Percentiles rank a stretch among this genome's conserved stretches.
Evolutionary conservation across 2,888 invertebrate species (phyloP).

Genomic region (Drosophila prolongata): DNA sequence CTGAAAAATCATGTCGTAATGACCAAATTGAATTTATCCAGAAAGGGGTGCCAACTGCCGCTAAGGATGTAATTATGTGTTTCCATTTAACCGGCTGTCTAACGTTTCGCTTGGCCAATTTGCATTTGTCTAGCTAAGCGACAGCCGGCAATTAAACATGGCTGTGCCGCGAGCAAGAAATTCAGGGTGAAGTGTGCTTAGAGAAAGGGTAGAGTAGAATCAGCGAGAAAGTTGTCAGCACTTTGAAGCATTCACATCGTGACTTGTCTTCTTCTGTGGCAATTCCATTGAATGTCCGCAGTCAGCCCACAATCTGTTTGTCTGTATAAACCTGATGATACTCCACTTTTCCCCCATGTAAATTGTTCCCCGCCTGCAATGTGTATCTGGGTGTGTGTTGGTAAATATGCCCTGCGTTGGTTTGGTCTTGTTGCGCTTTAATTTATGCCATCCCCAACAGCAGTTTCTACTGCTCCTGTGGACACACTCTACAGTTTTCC

Average conservation of each 20-base stretch:
- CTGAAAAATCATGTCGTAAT: background rate
- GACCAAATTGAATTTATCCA: slow-evolving; percentile 7
- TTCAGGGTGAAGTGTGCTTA: background rate
- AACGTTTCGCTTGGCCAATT: slow-evolving; percentile 35
- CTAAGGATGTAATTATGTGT: slow-evolving; percentile 5
- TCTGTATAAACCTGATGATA: slow-evolving; percentile 29
- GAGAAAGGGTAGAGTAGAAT: background rate
- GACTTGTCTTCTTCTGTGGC: slow-evolving; percentile 29
- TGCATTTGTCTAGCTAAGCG: slow-evolving; percentile 38
- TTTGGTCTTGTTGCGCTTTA: slow-evolving; percentile 54
- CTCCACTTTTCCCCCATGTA: slow-evolving; percentile 10
- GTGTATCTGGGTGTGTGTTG: slow-evolving; percentile 2
- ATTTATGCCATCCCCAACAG: slow-evolving; percentile 67
- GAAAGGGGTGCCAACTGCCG: background rate
- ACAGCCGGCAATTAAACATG: slow-evolving; percentile 25
- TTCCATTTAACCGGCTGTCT: slow-evolving; percentile 20
- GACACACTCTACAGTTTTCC: slow-evolving; percentile 13
- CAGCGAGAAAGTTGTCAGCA: slow-evolving; percentile 15
- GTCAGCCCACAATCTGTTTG: slow-evolving; percentile 40
- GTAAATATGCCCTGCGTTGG: slow-evolving; percentile 38
- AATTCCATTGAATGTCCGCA: slow-evolving; percentile 39
- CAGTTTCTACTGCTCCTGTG: slow-evolving; percentile 33
- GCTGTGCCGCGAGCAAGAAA: background rate
- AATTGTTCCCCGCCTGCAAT: slow-evolving; percentile 12
- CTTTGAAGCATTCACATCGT: slow-evolving; percentile 24